Conservation (phyloP, 2,113 vertebrate species). For the Mellivora capensis region DNA sequence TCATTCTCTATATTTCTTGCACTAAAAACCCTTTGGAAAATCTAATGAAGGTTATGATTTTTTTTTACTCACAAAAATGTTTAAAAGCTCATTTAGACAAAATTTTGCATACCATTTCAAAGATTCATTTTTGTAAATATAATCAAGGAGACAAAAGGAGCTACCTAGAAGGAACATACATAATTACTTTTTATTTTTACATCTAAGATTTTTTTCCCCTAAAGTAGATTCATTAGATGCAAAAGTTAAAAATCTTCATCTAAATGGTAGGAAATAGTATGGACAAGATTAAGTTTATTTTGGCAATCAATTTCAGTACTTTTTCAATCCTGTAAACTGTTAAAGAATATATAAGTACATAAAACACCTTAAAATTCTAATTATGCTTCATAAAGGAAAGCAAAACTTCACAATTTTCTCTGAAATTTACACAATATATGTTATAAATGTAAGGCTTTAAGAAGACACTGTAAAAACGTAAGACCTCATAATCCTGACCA, state of each 20-base stretch:
- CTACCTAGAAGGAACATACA: conserved; percentile 48
- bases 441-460: conserved; percentile 77
- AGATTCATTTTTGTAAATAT: not conserved
- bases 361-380: conserved; percentile 68
- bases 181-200: conserved; percentile 56
- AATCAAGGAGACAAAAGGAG: conserved; percentile 45
- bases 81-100: conserved; percentile 7
- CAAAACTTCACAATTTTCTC: conserved; percentile 70
- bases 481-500: conserved; percentile 52
- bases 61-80: conserved; percentile 34
- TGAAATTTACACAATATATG: conserved; percentile 72
- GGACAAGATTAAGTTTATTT: conserved; percentile 54
- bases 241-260: conserved; percentile 68
- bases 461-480: conserved; percentile 68
- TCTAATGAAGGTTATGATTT: conserved; percentile 21
- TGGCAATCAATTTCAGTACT: conserved; percentile 34
- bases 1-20: not conserved
- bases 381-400: conserved; percentile 72
- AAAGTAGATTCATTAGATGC: conserved; percentile 34
- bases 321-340: conserved; percentile 62
- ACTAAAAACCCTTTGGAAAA: conserved; percentile 47
- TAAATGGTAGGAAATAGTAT: conserved; percentile 71
- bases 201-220: not conserved
- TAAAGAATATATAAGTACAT: conserved; percentile 75
- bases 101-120: conserved; percentile 9